These are phyloP conservation scores for Gandaritis pyraliata DNA, from an alignment of 2,888 invertebrate species.

Conservation along the genomic window DNA sequence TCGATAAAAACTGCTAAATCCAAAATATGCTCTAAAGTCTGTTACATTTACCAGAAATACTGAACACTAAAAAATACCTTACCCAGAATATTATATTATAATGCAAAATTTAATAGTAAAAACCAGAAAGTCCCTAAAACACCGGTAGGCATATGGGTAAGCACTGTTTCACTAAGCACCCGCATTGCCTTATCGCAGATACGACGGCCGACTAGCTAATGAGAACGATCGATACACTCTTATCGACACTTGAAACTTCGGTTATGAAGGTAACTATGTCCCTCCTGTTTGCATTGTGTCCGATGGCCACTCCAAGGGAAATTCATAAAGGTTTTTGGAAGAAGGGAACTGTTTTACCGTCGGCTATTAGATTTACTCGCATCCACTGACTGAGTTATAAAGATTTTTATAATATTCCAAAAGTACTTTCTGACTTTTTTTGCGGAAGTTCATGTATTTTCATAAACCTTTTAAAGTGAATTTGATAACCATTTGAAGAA, in stretches of 20 bases:
- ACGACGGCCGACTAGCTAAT: constrained; percentile 71
- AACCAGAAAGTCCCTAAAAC: constrained; percentile 21
- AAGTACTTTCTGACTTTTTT: no score
- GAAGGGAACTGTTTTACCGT: constrained; percentile 6
- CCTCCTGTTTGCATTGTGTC: constrained; percentile 30
- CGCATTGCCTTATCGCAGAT: constrained; percentile 72
- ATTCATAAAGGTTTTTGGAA: constrained; percentile 21
- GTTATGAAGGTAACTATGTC: constrained; percentile 59
- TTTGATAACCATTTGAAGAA: no score
- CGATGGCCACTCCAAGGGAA: constrained; percentile 21
- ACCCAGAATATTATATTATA: background rate
- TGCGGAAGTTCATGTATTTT: no score
- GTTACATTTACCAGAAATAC: no score
- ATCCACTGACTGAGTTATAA: background rate
- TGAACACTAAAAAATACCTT: background rate
- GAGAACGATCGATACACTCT: constrained; percentile 66
- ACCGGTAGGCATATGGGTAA: constrained; percentile 23
- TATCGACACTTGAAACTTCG: constrained; percentile 79
- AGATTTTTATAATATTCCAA: no score
- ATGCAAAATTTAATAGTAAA: constrained; percentile 4
- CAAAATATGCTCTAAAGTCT: no score
- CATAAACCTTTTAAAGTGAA: no score
- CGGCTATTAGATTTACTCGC: constrained; percentile 7
- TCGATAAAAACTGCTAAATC: no score
- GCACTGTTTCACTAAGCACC: constrained; percentile 59